Evolutionary conservation across 2,113 vertebrate genomes (phyloP).

Genomic region (human (Homo sapiens)): DNA sequence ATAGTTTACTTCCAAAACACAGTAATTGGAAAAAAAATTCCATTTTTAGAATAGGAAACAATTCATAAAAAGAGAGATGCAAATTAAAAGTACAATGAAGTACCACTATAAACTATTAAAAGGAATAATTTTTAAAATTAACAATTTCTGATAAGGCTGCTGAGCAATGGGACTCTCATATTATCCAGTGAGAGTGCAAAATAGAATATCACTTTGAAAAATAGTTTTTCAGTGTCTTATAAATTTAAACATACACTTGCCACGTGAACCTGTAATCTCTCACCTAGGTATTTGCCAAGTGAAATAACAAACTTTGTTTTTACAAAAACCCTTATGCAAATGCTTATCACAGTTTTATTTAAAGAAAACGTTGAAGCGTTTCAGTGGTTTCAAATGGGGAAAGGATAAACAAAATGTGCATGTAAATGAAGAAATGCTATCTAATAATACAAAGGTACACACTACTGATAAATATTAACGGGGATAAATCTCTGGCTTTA

Average conservation of each 20-base stretch:
- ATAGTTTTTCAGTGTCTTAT: neutral
- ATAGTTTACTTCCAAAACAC: neutral
- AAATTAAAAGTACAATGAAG: neutral
- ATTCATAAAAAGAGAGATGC: neutral
- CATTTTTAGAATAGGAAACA: neutral
- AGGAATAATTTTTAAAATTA: neutral
- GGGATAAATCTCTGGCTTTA: neutral
- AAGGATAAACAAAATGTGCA: neutral
- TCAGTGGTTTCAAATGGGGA: neutral
- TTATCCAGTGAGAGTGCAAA: neutral
- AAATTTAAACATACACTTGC: neutral
- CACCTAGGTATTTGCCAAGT: neutral
- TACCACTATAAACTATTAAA: neutral
- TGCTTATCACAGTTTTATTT: neutral
- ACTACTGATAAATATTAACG: neutral
- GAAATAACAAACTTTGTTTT: neutral
- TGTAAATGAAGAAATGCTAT: neutral
- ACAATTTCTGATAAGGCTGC: neutral
- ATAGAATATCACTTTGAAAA: neutral
- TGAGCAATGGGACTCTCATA: neutral
- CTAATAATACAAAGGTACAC: neutral
- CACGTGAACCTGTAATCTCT: neutral
- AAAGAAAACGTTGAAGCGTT: neutral
- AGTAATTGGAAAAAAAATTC: neutral
- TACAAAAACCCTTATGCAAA: neutral